Base-by-base conservation (phyloP, 2,888 invertebrate species). In the Trissonchulus latispiculum region DNA sequence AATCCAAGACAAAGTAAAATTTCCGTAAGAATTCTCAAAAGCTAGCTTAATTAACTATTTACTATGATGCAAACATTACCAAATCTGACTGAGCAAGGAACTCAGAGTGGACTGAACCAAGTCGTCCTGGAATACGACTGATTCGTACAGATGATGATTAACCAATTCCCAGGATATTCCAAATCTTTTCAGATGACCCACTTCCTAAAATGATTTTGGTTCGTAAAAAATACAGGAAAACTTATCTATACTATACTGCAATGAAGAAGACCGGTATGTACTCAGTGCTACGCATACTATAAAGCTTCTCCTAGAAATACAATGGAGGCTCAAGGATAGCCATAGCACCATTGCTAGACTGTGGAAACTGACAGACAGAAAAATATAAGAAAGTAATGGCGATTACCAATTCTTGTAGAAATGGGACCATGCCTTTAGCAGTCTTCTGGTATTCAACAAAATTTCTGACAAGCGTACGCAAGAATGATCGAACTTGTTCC, bases 141-240 rank as follows among this genome's bases (percentile, higher is more conserved):
- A 84, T 76, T 89, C 89, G 83, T 89, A 89, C 76, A 90, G 85
- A 79, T 88, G 88, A 79, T 89, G 88, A 83, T 89, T 89, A 76
- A 89, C 87, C 78, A 88, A 85, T 78, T 88, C 87, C 89, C 89
- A 90, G 2, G 88, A 88, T 68, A 89, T 85, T 78, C 87, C 87
- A 79, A 89, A 89, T 78, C 87, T 87, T 76, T 87, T 86, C 76
- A 89, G 83, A 80, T 89, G 87, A 76, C 87, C 86, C 73, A 85
- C 84, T 81, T 89, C 88, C 84, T 84, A 79, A 2, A 79, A 77
- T 15, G 32, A 29, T n/a, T 35, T 15, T 29, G 18, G 67, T 35
- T 32, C 29, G 3, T 29, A 3, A 8, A 3, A 31, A n/a, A 3
- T 18, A n/a, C n/a, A n/a, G n/a, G n/a, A n/a, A n/a, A n/a, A n/a